These are phyloP conservation scores for Helicoverpa armigera DNA, from an alignment of 1,140 invertebrate species.

Conservation along the genomic window DNA sequence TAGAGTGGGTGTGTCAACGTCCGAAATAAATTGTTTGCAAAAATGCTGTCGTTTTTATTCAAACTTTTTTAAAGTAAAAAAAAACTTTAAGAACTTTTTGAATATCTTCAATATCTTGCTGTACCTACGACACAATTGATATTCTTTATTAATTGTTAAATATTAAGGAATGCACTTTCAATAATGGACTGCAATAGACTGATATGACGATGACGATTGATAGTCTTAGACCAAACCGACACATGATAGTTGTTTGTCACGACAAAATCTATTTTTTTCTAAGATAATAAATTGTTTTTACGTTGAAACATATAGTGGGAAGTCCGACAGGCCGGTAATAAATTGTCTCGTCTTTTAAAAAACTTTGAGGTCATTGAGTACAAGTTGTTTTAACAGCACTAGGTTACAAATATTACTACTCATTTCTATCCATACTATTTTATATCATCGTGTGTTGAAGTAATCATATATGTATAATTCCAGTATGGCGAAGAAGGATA, in stretches of 20 bases:
- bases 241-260: background rate
- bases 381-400: background rate
- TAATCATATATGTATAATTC: too few species aligned
- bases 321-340: background rate
- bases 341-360: background rate
- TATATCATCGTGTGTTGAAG: too few species aligned
- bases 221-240: background rate
- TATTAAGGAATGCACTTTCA: too few species aligned
- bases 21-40: background rate
- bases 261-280: background rate
- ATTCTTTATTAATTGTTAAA: too few species aligned
- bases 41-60: too few species aligned
- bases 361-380: background rate
- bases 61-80: too few species aligned
- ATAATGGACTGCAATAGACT: too few species aligned
- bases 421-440: background rate
- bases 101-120: too few species aligned
- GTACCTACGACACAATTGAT: too few species aligned
- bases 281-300: background rate
- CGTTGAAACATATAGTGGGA: background rate
- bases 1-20: slow-evolving; percentile 15
- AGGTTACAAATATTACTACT: background rate
- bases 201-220: too few species aligned
- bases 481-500: too few species aligned
- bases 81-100: too few species aligned